Evolutionary conservation across 1,140 invertebrate genomes (phyloP).

Genomic region (Drosophila pruinosa): DNA sequence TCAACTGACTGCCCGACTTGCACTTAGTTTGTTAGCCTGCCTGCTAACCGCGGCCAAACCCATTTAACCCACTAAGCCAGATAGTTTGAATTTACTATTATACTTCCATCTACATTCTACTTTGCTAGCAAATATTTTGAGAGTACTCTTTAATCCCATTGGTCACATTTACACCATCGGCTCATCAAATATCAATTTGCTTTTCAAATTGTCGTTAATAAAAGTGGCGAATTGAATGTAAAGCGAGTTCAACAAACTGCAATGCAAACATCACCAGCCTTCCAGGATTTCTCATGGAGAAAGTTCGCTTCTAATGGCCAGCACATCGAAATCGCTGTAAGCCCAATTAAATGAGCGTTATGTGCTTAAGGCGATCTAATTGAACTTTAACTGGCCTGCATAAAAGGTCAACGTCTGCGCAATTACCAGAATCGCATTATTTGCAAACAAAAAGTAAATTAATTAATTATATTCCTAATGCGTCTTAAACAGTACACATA

Average conservation of each 20-base stretch:
- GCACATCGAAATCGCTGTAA: neutral
- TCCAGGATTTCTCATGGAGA: slow-evolving; percentile 14
- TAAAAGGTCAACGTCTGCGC: slow-evolving; percentile 45
- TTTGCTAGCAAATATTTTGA: too few species aligned
- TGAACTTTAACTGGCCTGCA: slow-evolving; percentile 32
- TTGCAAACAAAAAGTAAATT: slow-evolving; percentile 29
- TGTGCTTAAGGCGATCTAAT: slow-evolving; percentile 30
- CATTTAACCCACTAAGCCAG: slow-evolving; percentile 27
- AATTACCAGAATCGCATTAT: slow-evolving; percentile 13
- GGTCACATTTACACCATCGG: neutral
- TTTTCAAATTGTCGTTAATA: slow-evolving; percentile 49
- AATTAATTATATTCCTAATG: slow-evolving; percentile 22
- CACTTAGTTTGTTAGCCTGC: slow-evolving; percentile 29
- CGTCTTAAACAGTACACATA: slow-evolving; percentile 23
- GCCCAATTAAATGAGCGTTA: slow-evolving; percentile 13
- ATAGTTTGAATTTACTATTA: too few species aligned
- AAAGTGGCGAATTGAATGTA: slow-evolving; percentile 13
- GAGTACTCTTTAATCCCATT: neutral
- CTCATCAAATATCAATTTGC: slow-evolving; percentile 40
- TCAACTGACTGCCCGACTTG: slow-evolving; percentile 5
- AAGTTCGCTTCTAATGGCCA: neutral
- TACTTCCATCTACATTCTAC: too few species aligned
- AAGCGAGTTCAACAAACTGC: slow-evolving; percentile 38
- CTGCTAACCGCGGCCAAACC: slow-evolving; percentile 30
- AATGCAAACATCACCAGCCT: neutral